These are phyloP conservation scores for Orthosia cruda DNA, from an alignment of 2,888 invertebrate species.

Conservation along the genomic window DNA sequence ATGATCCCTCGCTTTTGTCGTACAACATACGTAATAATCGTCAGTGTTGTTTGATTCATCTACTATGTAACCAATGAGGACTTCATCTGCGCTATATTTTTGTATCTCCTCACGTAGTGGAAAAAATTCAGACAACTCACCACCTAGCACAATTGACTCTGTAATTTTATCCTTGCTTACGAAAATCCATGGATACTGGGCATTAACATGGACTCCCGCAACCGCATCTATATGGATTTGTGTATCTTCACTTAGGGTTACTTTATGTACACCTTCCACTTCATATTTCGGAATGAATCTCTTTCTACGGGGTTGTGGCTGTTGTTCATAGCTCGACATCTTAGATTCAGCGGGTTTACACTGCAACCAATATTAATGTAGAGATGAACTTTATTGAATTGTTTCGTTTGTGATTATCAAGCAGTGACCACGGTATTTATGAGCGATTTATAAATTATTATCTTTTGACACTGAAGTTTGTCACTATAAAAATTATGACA, in stretches of 20 bases:
- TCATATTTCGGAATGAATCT: constrained; percentile 89
- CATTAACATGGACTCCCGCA: constrained; percentile 93
- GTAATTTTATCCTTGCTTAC: constrained; percentile 92
- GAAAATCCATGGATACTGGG: constrained; percentile 95
- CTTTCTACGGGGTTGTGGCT: constrained; percentile 84
- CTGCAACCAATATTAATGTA: constrained; percentile 68
- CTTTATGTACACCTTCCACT: constrained; percentile 91
- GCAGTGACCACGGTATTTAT: neutral
- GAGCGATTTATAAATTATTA: neutral
- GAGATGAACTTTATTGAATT: neutral
- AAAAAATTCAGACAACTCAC: constrained; percentile 88
- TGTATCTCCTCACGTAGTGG: constrained; percentile 83
- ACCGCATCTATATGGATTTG: constrained; percentile 93
- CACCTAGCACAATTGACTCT: constrained; percentile 92
- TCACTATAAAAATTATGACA: neutral
- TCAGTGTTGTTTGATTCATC: constrained; percentile 92
- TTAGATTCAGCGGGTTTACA: constrained; percentile 65
- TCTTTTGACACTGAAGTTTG: constrained; percentile 13
- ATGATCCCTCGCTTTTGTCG: constrained; percentile 90
- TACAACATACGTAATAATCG: constrained; percentile 94
- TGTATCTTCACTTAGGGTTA: constrained; percentile 91
- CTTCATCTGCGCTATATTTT: constrained; percentile 82
- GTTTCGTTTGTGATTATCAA: neutral
- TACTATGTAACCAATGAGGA: constrained; percentile 94
- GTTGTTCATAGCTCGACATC: constrained; percentile 64